Evolutionary conservation across 2,113 vertebrate species (phyloP).

Genomic region (Microcebus murinus): DNA sequence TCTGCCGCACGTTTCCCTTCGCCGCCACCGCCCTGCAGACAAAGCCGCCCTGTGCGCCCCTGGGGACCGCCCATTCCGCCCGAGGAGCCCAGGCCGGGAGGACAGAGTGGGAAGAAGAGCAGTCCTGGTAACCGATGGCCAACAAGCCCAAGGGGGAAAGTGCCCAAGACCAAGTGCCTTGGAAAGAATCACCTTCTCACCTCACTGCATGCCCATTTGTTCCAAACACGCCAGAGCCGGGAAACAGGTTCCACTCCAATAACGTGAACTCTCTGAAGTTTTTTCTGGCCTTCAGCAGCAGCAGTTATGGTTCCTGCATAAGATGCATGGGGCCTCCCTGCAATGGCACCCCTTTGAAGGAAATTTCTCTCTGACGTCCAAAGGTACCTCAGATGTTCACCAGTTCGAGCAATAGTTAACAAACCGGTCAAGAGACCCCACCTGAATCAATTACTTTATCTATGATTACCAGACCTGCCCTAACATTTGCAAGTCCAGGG

Average conservation of each 20-base stretch:
- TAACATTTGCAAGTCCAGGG: not conserved
- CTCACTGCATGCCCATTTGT: not conserved
- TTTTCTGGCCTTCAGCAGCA: not conserved
- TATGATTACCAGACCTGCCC: not conserved
- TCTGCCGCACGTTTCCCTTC: accelerated
- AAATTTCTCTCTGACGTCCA: not conserved
- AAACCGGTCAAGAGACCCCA: not conserved
- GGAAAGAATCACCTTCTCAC: not conserved
- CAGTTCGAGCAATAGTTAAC: not conserved
- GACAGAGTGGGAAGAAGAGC: not conserved
- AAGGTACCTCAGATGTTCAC: not conserved
- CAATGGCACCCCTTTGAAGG: not conserved
- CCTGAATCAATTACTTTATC: not conserved
- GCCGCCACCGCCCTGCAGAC: not conserved
- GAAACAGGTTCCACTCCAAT: not conserved
- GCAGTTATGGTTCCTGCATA: not conserved
- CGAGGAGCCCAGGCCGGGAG: accelerated
- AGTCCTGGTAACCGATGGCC: not conserved
- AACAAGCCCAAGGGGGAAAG: not conserved
- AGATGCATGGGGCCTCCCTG: not conserved
- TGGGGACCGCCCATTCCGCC: not conserved
- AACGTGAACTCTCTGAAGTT: not conserved
- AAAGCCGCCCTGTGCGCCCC: not conserved
- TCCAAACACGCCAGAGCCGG: not conserved
- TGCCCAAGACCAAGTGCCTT: too few species aligned